Evolutionary conservation across 1,140 invertebrate species (phyloP), one percentile per base, ranked within the genome.

Genomic region (Aphelinus atriplicis): DNA sequence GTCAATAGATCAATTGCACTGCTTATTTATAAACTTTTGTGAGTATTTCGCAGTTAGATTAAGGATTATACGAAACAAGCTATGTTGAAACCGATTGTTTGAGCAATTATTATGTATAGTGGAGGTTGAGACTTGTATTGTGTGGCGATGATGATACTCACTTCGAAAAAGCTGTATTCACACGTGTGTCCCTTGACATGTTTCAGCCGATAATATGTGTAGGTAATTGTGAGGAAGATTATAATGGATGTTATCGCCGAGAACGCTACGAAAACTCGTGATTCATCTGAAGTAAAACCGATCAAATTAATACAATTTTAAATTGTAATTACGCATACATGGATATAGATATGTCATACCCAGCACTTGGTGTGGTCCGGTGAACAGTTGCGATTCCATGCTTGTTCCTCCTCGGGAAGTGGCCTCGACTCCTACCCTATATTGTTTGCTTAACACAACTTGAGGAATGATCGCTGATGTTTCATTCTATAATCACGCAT

Each of bases 381-480:
- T 45, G 26, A 62, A 47, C 3, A 63, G 7, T 50, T n/a, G 71
- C 69, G 45, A 76, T 9, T 68, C 2, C 3, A 51, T 48, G 7
- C 69, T 75, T 7, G 48, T n/a, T 4, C 86, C 87, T 3, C 78
- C 82, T 7, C 3, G 3, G 3, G 86, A 88, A 47, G 81, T 80
- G 46, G 85, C 85, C 0, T 78, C 65, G 42, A 88, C 75, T 6
- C 63, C 78, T 1, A 88, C 78, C 67, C 82, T 67, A 55, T 86
- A 87, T 48, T 73, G 68, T 9, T 56, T 3, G 10, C 53, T 68
- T 2, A 84, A 42, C 4, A 73, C 5, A 2, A 88, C 60, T 7
- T 80, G 73, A 3, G n/a, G 45, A 47, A 72, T n/a, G 1, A 48
- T 4, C 1, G n/a, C 53, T 6, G 45, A 69, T 1, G 83, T 83